These are phyloP conservation scores for Nanger granti DNA, from an alignment of 2,113 vertebrate genomes.

Conservation along the genomic window DNA sequence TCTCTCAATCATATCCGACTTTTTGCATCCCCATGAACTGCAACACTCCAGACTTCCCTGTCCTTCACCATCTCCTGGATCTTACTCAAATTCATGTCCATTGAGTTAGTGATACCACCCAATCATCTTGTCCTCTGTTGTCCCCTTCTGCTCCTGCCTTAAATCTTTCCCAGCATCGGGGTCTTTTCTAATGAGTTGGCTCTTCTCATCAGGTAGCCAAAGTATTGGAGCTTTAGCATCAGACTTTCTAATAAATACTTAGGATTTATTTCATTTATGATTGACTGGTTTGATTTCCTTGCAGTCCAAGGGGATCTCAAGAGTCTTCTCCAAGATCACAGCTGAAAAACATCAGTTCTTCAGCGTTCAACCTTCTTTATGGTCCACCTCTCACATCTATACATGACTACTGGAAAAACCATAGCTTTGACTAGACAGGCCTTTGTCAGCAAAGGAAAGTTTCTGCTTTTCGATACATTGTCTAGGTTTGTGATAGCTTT, in stretches of 20 bases:
- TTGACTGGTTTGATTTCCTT: neutral
- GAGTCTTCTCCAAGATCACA: neutral
- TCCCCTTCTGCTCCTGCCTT: neutral
- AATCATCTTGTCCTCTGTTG: neutral
- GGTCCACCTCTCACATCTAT: neutral
- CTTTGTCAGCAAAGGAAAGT: neutral
- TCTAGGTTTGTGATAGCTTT: neutral
- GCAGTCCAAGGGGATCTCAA: neutral
- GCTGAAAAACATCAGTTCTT: neutral
- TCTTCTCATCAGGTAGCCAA: neutral
- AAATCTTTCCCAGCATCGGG: neutral
- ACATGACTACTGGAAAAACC: neutral
- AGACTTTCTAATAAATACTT: neutral
- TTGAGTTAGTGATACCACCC: neutral
- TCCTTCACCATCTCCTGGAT: neutral
- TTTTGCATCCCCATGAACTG: neutral
- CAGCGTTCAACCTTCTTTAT: neutral
- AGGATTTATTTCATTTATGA: neutral
- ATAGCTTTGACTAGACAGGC: neutral
- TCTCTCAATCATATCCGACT: neutral
- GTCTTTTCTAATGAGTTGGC: neutral
- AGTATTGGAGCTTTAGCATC: neutral
- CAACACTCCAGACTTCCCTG: neutral
- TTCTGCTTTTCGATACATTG: neutral
- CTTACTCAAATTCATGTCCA: neutral